phyloP scores from a whole-genome alignment of 2,797 vertebrate genomes.

The Gephyroberyx darwinii region DNA sequence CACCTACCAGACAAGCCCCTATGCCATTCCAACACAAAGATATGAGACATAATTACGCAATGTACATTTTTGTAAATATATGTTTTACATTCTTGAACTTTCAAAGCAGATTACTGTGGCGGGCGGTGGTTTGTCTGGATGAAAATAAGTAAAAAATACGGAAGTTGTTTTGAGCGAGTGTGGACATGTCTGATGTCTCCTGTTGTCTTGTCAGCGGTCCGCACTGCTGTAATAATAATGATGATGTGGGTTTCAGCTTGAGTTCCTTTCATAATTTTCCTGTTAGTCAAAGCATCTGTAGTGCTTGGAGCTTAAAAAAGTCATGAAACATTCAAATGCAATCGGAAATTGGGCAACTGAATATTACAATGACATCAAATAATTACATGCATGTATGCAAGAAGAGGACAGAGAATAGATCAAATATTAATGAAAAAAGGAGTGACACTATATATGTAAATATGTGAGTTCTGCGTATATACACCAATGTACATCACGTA shows the following conservation, averaged over 20 bases:
- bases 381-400: no score
- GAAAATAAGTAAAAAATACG: constrained; percentile 57
- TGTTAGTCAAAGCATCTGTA: constrained; percentile 49
- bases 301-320: not conserved
- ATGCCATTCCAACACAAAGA: not conserved
- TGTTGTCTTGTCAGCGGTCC: constrained; percentile 44
- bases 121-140: constrained; percentile 29
- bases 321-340: not conserved
- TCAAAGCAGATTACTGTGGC: not conserved
- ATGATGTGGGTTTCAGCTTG: constrained; percentile 32
- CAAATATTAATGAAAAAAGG: no score
- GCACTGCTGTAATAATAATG: constrained; percentile 48
- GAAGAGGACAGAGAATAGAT: no score
- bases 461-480: no score
- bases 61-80: not conserved
- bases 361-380: no score
- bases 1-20: not conserved
- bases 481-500: no score
- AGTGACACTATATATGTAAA: no score
- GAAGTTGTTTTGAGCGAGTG: constrained; percentile 70
- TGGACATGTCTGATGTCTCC: constrained; percentile 65
- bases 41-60: no score
- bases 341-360: not conserved
- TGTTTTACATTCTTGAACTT: not conserved
- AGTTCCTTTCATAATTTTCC: constrained; percentile 56